phyloP scores from a whole-genome alignment of 2,113 vertebrate genomes.

The Nycticebus coucang region DNA sequence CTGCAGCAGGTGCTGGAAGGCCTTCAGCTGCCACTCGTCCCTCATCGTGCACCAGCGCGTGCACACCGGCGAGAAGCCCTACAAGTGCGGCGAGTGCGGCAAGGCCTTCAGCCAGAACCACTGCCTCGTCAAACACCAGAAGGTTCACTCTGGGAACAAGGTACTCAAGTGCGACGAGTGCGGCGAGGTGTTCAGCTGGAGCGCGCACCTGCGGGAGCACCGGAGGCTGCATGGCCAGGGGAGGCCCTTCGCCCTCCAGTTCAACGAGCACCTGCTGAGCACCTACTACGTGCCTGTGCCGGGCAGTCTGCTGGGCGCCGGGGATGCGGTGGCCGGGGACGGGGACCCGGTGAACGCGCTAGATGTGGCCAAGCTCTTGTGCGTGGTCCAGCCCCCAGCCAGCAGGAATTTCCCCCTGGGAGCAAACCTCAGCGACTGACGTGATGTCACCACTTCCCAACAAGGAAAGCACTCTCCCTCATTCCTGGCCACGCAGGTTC shows the following conservation, averaged over 20 bases:
- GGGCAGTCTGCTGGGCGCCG: neutral
- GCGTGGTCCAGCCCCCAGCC: neutral
- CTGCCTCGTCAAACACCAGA: slow-evolving; percentile 67
- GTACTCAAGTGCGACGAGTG: neutral
- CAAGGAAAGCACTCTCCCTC: too few relatives aligned
- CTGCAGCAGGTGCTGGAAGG: slow-evolving; percentile 71
- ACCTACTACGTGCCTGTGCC: neutral
- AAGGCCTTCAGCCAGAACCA: slow-evolving; percentile 75
- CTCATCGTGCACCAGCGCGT: slow-evolving; percentile 66
- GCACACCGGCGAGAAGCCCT: slow-evolving; percentile 64
- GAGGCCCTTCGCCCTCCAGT: slow-evolving; percentile 37
- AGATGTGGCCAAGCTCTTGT: slow-evolving; percentile 36
- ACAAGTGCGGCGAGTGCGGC: slow-evolving; percentile 51
- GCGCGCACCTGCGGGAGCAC: neutral
- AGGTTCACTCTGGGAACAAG: slow-evolving; percentile 41
- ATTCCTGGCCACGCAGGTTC: too few relatives aligned
- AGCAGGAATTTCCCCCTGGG: neutral
- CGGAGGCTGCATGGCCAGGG: neutral
- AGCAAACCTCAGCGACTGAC: neutral
- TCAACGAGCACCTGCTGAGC: slow-evolving; percentile 39
- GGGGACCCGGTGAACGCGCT: neutral
- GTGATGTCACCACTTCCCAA: rapidly evolving
- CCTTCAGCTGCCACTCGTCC: slow-evolving; percentile 72
- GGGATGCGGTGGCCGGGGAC: rapidly evolving
- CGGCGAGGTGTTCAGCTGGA: slow-evolving; percentile 43